A percentile compares a stretch with the other conserved stretches of the same genome.
phyloP scores from a whole-genome alignment of 2,113 vertebrate species.

The pig (Sus scrofa) region DNA sequence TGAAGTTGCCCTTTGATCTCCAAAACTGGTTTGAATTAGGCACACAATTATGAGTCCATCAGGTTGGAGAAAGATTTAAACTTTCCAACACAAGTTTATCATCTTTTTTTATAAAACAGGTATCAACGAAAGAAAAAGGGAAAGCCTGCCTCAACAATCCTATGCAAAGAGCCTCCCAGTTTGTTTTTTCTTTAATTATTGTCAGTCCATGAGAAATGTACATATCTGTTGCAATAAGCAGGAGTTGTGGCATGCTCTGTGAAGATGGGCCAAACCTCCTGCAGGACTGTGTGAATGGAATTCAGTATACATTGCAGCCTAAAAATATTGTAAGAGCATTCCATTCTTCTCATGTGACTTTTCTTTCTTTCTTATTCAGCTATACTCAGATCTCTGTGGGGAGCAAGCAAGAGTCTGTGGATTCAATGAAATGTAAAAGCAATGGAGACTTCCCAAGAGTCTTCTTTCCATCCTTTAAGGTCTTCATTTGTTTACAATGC shows the following conservation, averaged over 20 bases:
- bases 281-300: slow-evolving; percentile 75
- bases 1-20: neutral
- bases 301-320: slow-evolving; percentile 75
- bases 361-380: slow-evolving; percentile 74
- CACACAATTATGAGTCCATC: neutral
- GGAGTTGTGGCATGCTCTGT: slow-evolving; percentile 64
- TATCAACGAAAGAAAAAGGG: slow-evolving; percentile 59
- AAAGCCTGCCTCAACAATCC: slow-evolving; percentile 54
- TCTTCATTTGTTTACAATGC: slow-evolving; percentile 61
- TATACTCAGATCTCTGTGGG: slow-evolving; percentile 75
- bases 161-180: slow-evolving; percentile 38
- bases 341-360: slow-evolving; percentile 79
- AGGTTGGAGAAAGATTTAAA: neutral
- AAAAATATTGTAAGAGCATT: slow-evolving; percentile 79
- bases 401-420: slow-evolving; percentile 60
- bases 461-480: slow-evolving; percentile 26
- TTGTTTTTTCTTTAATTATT: slow-evolving; percentile 70
- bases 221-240: slow-evolving; percentile 76
- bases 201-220: slow-evolving; percentile 74
- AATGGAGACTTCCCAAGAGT: slow-evolving; percentile 43
- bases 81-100: slow-evolving; percentile 16
- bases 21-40: slow-evolving; percentile 50
- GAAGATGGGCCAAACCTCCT: slow-evolving; percentile 75
- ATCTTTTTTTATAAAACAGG: slow-evolving; percentile 59
- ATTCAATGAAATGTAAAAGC: slow-evolving; percentile 66